Evolutionary conservation across 2,797 vertebrate species (phyloP), one percentile per base, ranked within the genome.

Genomic region (Hippoglossus hippoglossus): DNA sequence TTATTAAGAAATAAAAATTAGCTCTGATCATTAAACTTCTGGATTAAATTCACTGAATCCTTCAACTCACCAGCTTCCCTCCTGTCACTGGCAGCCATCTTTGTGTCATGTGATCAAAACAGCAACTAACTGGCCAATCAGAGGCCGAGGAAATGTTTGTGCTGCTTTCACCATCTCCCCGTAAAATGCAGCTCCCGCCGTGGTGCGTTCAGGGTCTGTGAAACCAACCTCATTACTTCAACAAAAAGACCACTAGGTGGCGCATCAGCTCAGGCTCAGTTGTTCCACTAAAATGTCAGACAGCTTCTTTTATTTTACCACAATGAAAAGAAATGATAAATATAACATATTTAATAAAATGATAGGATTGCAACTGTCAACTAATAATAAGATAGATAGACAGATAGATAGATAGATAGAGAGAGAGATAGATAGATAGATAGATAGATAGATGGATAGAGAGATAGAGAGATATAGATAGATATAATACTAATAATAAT

Each of bases 41-140:
- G 10, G 44, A 8, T 21, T 31, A 31, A 53, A 26, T 12, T 16
- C 21, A 26, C 15, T 26, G 24, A 25, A 7, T 6, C 21, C 6
- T 2, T 24, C 18, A 19, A 61, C 81, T 7, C 44, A 91, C 90
- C 85, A 0, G 67, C 67, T 39, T 53, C 9, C 0, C 15, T 25
- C 2, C 13, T 6, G 1, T 22, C 7, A 18, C 57, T 36, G 57
- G 77, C 54, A 0, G 90, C 88, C 88, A 90, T 91, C 24, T 80
- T 82, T 0, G 0, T 1, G 24, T 72, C 79, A 91, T 78, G 58
- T 91, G 79, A 15, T 19, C 1, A 75, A 60, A 88, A 84, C 73
- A 84, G 79, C 28, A 2, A 10, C 0, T 0, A n/a, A 52, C 24
- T 6, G 28, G 67, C 88, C 88, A 92, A 92, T 91, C 76, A 80